Evolutionary conservation across 1,140 invertebrate genomes (phyloP), one percentile per base, ranked within the genome.

Genomic region (Dendroctonus valens): DNA sequence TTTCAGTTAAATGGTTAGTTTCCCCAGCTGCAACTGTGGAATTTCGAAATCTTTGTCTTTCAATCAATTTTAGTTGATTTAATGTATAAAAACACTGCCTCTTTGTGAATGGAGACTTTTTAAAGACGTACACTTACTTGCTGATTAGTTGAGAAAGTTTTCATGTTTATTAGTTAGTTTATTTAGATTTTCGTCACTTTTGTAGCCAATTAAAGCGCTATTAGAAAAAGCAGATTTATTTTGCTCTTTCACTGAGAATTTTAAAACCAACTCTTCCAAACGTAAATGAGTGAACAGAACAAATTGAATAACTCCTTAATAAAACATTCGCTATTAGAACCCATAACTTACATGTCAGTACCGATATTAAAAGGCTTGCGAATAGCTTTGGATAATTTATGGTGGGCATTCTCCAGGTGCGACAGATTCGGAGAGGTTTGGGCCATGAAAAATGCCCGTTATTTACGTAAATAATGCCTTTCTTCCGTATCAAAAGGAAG

Each of bases 381-480:
- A 46, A 46, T 11, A 46, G 26, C 26, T 26, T 26, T 26, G 26
- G 26, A 46, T 46, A 46, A 46, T 46, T 46, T 46, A 46, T 46
- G 42, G 42, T 46, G 42, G 12, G 42, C 42, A 46, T 46, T 46
- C 42, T 46, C 42, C 42, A 46, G 42, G 42, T 46, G 42, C 42
- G 42, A 46, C 42, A 12, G 42, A 46, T 46, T 46, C 42, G 42
- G 8, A 46, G 42, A 9, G 42, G 42, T 46, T 46, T 12, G 8
- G 12, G 8, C 1, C 12, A 46, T 46, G 42, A 46, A 46, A 46
- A 46, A 46, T 46, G 42, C 12, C 42, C 42, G 42, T 46, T 46
- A 46, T 46, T 46, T 46, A 46, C 42, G 42, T 46, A 46, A 46
- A 46, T 46, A 12, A 46, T 46, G 42, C 42, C 42, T 46, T 12